These are phyloP conservation scores for Phortica variegata DNA, from an alignment of 1,140 invertebrate species.

Conservation along the genomic window DNA sequence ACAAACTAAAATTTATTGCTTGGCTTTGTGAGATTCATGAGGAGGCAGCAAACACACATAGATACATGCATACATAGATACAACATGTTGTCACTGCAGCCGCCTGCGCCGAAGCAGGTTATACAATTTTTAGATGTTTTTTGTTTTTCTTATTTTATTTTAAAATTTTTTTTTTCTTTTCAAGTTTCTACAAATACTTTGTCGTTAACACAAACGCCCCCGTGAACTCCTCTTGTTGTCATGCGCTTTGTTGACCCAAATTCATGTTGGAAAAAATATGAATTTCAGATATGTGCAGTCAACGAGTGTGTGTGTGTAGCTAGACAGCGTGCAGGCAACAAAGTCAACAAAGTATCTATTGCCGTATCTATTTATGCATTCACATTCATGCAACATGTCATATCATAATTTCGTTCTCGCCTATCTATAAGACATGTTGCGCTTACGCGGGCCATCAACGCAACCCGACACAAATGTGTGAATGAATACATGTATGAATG, in stretches of 20 bases:
- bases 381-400: slow-evolving; percentile 15
- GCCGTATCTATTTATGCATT: neutral
- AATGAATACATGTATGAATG: too few species aligned
- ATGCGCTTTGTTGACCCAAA: slow-evolving; percentile 54
- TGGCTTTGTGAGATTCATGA: neutral
- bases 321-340: slow-evolving; percentile 7
- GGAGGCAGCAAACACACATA: neutral
- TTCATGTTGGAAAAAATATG: slow-evolving; percentile 20
- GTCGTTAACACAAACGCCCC: too few species aligned
- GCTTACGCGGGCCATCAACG: too few species aligned
- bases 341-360: slow-evolving; percentile 1
- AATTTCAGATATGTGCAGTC: slow-evolving; percentile 15
- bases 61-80: too few species aligned
- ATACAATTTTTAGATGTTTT: slow-evolving; percentile 45
- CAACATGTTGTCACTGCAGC: slow-evolving; percentile 14
- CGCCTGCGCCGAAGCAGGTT: slow-evolving; percentile 36
- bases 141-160: slow-evolving; percentile 3
- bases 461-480: too few species aligned
- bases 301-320: slow-evolving; percentile 15
- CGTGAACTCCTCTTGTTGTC: too few species aligned
- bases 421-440: too few species aligned
- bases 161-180: slow-evolving; percentile 28
- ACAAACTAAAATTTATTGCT: neutral
- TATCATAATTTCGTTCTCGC: slow-evolving; percentile 33
- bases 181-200: slow-evolving; percentile 27